A percentile compares a stretch with the other conserved stretches of the same genome.
These are phyloP conservation scores for Corella eumyota DNA, from an alignment of 23 tunicate genomes.

Conservation along the genomic window DNA sequence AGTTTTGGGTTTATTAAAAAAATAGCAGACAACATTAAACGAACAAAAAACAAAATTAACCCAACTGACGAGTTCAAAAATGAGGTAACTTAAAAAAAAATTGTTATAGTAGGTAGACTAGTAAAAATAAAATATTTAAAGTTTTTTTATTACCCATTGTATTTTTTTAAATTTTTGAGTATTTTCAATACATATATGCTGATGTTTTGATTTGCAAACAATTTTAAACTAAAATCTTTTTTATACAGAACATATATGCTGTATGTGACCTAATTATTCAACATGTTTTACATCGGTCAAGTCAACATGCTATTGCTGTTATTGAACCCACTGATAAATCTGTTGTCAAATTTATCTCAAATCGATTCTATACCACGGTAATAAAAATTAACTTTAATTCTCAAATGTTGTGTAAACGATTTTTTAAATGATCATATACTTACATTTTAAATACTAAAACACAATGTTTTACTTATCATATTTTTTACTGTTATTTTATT, in stretches of 20 bases:
- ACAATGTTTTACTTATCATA: no score
- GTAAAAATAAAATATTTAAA: no score
- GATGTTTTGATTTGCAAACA: not conserved
- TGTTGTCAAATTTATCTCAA: constrained; percentile 47
- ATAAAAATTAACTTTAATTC: not conserved
- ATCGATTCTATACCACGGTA: constrained; percentile 36
- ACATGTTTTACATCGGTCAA: constrained; percentile 53
- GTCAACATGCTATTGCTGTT: constrained; percentile 68
- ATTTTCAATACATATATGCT: not conserved
- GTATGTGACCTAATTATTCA: constrained; percentile 79
- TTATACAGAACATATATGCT: constrained; percentile 58
- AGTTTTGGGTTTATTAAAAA: constrained; percentile 83
- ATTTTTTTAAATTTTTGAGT: not conserved
- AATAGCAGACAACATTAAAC: constrained; percentile 49
- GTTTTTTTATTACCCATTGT: no score
- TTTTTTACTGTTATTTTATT: no score
- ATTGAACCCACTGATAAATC: constrained; percentile 71
- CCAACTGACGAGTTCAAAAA: constrained; percentile 43
- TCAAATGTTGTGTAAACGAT: no score
- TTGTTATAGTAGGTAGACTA: no score
- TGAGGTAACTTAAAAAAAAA: constrained; percentile 32
- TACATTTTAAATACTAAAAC: no score
- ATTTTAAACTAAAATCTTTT: no score
- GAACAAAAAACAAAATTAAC: constrained; percentile 22
- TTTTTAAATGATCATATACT: no score